A percentile compares a stretch with the other conserved stretches of the same genome.
Evolutionary conservation across 2,113 vertebrate genomes (phyloP).

Genomic region (Oophaga pumilio): DNA sequence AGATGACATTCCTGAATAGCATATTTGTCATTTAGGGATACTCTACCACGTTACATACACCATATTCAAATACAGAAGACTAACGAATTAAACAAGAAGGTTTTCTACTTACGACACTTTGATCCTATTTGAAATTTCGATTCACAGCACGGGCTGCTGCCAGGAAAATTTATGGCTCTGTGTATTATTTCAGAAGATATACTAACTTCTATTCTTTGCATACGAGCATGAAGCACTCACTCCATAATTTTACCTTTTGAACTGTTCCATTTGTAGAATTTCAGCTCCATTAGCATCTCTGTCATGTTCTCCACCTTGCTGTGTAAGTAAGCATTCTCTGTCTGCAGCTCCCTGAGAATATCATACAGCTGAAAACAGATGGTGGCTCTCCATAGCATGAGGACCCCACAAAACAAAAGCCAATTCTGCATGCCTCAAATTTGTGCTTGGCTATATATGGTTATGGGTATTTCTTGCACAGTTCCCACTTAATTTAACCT

Average conservation of each 20-base stretch:
- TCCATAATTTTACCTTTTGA: slow-evolving; percentile 65
- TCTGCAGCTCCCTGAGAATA: slow-evolving; percentile 75
- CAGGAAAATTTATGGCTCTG: no score
- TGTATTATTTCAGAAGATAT: no score
- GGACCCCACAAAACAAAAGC: slow-evolving; percentile 27
- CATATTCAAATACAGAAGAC: no score
- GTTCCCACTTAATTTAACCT: background rate
- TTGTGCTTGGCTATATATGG: background rate
- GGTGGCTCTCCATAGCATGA: slow-evolving; percentile 34
- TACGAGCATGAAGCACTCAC: background rate
- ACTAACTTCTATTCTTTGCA: background rate
- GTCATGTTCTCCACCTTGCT: slow-evolving; percentile 79
- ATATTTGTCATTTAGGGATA: no score
- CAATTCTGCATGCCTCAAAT: slow-evolving; percentile 2
- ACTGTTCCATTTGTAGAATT: slow-evolving; percentile 72
- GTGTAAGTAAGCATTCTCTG: slow-evolving; percentile 78
- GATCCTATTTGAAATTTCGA: no score
- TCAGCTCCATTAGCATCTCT: slow-evolving; percentile 69
- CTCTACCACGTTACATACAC: no score
- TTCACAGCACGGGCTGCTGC: no score
- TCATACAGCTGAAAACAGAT: slow-evolving; percentile 76
- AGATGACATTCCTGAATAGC: no score
- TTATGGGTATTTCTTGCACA: background rate
- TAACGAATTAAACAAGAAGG: no score
- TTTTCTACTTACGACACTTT: no score